These are phyloP conservation scores for Platalea minor DNA, from an alignment of 2,797 vertebrate species.

Conservation along the genomic window DNA sequence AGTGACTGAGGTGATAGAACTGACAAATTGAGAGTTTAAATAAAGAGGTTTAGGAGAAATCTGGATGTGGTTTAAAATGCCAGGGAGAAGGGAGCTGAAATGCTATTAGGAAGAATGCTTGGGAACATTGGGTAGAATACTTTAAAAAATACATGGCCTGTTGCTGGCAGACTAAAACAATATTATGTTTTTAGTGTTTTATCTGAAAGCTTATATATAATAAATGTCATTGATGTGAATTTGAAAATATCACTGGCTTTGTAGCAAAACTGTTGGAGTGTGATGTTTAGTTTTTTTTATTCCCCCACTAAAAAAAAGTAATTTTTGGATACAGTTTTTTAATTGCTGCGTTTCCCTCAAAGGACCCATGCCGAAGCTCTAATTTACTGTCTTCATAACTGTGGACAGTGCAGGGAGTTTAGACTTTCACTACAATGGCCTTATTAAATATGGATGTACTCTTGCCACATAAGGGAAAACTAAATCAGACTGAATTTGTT, in stretches of 20 bases:
- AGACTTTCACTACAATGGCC: background rate
- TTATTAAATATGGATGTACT: constrained; percentile 63
- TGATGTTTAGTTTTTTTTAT: background rate
- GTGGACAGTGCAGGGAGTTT: constrained; percentile 21
- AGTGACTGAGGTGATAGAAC: background rate
- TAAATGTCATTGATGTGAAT: background rate
- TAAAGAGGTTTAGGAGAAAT: background rate
- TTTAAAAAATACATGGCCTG: background rate
- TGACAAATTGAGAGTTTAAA: background rate
- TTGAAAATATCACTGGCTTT: background rate
- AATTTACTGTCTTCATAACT: constrained; percentile 59
- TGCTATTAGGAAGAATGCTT: background rate
- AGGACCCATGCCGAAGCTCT: background rate
- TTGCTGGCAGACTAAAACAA: background rate
- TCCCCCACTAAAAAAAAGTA: background rate
- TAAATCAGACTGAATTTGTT: constrained; percentile 61
- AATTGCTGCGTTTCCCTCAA: constrained; percentile 33
- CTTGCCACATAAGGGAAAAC: constrained; percentile 36
- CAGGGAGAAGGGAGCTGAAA: background rate
- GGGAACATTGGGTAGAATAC: background rate
- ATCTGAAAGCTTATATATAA: background rate
- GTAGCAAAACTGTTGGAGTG: background rate
- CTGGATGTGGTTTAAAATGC: background rate
- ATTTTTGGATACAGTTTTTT: constrained; percentile 11
- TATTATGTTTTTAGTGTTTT: background rate